Conservation (phyloP, 2,888 invertebrate genomes). For the Pammene aurita region DNA sequence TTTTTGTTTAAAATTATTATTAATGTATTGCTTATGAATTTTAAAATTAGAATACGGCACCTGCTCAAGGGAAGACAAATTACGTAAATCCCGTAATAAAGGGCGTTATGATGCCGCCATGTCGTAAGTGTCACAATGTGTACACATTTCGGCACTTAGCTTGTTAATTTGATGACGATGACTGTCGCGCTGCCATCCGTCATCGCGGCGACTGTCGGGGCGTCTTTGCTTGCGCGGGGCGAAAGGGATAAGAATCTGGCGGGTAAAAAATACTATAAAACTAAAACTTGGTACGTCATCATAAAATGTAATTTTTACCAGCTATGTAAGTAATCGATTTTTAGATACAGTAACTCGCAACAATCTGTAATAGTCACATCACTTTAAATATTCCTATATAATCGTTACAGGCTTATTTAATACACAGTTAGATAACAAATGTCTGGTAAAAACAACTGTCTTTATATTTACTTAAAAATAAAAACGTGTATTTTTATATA, state of each 20-base stretch:
- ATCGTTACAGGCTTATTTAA: no score
- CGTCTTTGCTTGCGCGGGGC: constrained; percentile 61
- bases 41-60: no score
- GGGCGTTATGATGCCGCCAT: constrained; percentile 42
- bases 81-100: constrained; percentile 53
- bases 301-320: neutral
- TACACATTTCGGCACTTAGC: constrained; percentile 81
- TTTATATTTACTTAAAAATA: no score
- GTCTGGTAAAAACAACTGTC: no score
- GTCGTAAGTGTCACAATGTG: constrained; percentile 61
- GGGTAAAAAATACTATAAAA: neutral
- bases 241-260: constrained; percentile 25
- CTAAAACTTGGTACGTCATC: neutral
- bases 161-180: constrained; percentile 79
- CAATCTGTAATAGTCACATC: no score
- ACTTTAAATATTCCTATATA: no score
- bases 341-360: no score
- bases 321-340: no score
- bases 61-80: constrained; percentile 49
- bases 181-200: constrained; percentile 75
- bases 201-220: constrained; percentile 63
- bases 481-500: no score
- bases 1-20: no score
- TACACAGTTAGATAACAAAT: no score
- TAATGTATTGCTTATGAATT: no score